Conservation (phyloP, 2,797 vertebrate genomes). For the Knipowitschia caucasica region DNA sequence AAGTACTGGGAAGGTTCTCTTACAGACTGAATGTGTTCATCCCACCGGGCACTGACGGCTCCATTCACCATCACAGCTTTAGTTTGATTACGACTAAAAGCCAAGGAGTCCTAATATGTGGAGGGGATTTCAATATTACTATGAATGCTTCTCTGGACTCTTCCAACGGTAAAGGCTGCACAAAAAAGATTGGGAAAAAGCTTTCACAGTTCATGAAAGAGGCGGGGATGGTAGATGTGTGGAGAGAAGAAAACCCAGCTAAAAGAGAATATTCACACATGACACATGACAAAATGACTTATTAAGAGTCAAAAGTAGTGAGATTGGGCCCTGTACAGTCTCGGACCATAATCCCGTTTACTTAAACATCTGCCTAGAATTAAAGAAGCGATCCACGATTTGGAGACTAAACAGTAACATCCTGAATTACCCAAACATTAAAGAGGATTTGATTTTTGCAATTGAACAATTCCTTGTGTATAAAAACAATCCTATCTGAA, state of each 20-base stretch:
- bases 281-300: too few species aligned
- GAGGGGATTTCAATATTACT: conserved; percentile 7
- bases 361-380: neutral
- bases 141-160: conserved; percentile 8
- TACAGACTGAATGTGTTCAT: conserved; percentile 16
- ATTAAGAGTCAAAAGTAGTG: too few species aligned
- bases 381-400: neutral
- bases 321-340: neutral
- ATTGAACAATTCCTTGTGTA: neutral
- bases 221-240: neutral
- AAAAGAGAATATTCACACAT: neutral
- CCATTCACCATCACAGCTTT: conserved; percentile 16
- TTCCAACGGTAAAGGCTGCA: neutral
- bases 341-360: neutral
- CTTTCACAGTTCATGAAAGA: neutral
- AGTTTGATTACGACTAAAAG: conserved; percentile 23
- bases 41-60: conserved; percentile 13
- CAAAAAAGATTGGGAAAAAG: conserved; percentile 3
- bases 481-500: neutral
- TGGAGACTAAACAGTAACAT: neutral
- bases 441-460: neutral
- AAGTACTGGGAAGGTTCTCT: conserved; percentile 5
- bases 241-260: neutral
- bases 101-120: conserved; percentile 14
- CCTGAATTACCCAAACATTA: neutral